A percentile compares a stretch with the other conserved stretches of the same genome.
These are phyloP conservation scores for Minunthozetes semirufus DNA, from an alignment of 2,888 invertebrate species.

Conservation along the genomic window DNA sequence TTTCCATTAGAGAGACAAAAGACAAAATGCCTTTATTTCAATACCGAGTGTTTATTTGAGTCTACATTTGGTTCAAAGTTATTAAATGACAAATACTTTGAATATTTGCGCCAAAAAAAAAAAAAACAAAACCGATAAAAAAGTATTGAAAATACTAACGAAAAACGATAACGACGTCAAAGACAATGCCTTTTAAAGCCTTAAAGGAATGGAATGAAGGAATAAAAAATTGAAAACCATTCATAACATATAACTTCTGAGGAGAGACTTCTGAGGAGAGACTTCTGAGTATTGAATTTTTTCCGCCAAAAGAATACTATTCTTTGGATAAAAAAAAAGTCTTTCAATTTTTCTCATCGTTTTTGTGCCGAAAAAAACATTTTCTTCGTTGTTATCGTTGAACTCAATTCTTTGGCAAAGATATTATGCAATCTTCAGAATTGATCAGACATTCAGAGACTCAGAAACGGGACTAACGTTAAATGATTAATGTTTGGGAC, in stretches of 20 bases:
- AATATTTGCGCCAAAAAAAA: conserved; percentile 20
- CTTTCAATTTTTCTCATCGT: not conserved
- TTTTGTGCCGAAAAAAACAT: not conserved
- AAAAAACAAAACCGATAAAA: conserved; percentile 11
- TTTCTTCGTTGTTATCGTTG: not conserved
- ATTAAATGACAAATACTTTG: conserved; percentile 13
- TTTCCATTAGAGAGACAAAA: not conserved
- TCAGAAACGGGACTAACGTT: not conserved
- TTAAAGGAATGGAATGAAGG: not conserved
- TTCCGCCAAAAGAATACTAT: too few relatives aligned
- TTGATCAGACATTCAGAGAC: not conserved
- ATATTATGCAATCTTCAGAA: not conserved
- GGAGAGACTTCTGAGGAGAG: not conserved
- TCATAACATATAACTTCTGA: not conserved
- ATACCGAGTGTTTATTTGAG: conserved; percentile 11
- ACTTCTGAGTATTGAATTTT: not conserved
- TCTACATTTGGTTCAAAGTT: not conserved
- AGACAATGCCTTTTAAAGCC: conserved; percentile 21
- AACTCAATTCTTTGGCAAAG: not conserved
- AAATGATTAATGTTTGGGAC: conserved; percentile 16
- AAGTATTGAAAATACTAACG: not conserved
- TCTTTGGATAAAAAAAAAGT: not conserved
- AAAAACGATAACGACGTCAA: conserved; percentile 25
- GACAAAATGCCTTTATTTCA: not conserved
- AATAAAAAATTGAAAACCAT: not conserved